Conservation (phyloP, 1,140 invertebrate species). For the Nautilus pompilius region DNA sequence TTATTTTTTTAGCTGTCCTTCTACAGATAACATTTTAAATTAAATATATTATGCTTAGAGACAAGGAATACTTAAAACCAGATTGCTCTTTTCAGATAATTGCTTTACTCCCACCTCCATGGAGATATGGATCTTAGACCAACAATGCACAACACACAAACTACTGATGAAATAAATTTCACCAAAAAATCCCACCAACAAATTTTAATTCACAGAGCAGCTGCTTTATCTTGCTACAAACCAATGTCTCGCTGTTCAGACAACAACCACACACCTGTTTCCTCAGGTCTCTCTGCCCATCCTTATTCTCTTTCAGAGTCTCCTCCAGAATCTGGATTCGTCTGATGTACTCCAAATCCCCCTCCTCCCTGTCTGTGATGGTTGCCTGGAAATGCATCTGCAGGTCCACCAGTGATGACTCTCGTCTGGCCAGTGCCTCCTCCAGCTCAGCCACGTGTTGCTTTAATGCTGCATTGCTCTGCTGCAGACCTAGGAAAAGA, state of each 20-base stretch:
- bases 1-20: too few relatives aligned
- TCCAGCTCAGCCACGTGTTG: slow-evolving; percentile 51
- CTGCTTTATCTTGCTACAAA: background rate
- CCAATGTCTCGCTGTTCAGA: background rate
- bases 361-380: slow-evolving; percentile 23
- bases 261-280: slow-evolving; percentile 47
- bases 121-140: too few relatives aligned
- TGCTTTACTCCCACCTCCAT: too few relatives aligned
- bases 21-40: too few relatives aligned
- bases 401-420: slow-evolving; percentile 44
- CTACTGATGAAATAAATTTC: too few relatives aligned
- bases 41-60: too few relatives aligned
- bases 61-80: too few relatives aligned
- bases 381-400: slow-evolving; percentile 29
- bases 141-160: too few relatives aligned
- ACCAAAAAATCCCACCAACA: too few relatives aligned
- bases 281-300: slow-evolving; percentile 44
- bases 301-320: slow-evolving; percentile 46
- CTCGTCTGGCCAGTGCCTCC: slow-evolving; percentile 41
- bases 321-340: slow-evolving; percentile 43
- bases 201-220: too few relatives aligned
- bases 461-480: slow-evolving; percentile 48
- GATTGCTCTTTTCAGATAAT: too few relatives aligned
- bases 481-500: slow-evolving; percentile 36
- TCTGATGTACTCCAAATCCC: slow-evolving; percentile 29